Evolutionary conservation across 2,797 vertebrate genomes (phyloP).

Genomic region (Argya squamiceps): DNA sequence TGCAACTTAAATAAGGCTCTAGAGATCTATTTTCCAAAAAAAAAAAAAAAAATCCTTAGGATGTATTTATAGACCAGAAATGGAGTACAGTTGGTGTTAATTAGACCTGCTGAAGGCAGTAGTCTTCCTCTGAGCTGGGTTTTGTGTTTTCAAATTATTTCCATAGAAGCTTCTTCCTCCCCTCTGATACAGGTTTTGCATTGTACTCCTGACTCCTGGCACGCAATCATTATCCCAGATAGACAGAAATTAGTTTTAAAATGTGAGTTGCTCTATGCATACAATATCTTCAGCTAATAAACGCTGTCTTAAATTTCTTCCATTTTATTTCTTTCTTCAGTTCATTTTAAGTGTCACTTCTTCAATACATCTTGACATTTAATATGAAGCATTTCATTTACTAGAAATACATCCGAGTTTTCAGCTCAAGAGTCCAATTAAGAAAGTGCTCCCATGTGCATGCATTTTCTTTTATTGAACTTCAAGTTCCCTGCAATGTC

Average conservation of each 20-base stretch:
- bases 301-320: background rate
- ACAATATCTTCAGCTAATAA: conserved; percentile 20
- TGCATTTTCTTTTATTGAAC: conserved; percentile 34
- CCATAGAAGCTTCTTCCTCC: background rate
- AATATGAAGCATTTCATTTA: conserved; percentile 57
- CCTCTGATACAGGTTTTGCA: background rate
- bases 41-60: background rate
- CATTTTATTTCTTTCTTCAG: background rate
- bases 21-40: accelerated
- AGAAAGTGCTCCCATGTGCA: conserved; percentile 36
- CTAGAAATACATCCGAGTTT: conserved; percentile 35
- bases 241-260: conserved; percentile 15
- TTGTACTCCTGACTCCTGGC: background rate
- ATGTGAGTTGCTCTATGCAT: background rate
- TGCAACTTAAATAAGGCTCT: background rate
- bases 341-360: conserved; percentile 62
- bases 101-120: background rate
- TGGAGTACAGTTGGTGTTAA: background rate
- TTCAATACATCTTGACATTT: conserved; percentile 52
- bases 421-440: conserved; percentile 50
- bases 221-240: background rate
- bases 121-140: background rate
- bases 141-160: background rate
- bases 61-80: background rate
- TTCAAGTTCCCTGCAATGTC: conserved; percentile 12